Evolutionary conservation across 2,113 vertebrate species (phyloP).

Genomic region (Paratilapia polleni): DNA sequence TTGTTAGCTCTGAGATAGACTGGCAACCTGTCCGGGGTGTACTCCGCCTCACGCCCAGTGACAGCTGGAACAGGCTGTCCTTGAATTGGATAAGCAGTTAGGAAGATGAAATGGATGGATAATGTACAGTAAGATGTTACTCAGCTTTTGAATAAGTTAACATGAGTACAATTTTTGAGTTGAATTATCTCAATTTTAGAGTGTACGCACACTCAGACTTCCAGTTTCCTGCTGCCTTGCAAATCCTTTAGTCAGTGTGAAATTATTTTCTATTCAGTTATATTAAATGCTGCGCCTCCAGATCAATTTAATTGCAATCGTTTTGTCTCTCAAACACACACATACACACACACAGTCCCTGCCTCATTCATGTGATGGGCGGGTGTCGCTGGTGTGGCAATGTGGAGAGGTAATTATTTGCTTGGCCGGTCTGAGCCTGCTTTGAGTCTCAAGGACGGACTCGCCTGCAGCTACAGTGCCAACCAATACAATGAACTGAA

Average conservation of each 20-base stretch:
- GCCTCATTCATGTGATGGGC: conserved; percentile 19
- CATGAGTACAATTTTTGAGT: not conserved
- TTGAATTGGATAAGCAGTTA: not conserved
- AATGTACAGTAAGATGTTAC: not conserved
- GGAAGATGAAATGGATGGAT: not conserved
- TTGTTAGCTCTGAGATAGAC: not conserved
- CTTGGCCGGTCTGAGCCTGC: conserved; percentile 68
- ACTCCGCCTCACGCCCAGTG: not conserved
- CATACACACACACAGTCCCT: not conserved
- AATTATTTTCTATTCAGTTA: conserved; percentile 30
- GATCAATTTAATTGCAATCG: conserved; percentile 29
- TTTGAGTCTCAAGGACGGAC: conserved; percentile 70
- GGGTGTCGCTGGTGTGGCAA: conserved; percentile 29
- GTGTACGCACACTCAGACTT: conserved; percentile 11
- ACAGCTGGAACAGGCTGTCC: not conserved
- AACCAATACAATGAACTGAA: conserved; percentile 21
- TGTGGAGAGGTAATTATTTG: conserved; percentile 73
- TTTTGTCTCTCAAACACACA: not conserved
- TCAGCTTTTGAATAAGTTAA: not conserved
- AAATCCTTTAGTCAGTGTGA: conserved; percentile 2
- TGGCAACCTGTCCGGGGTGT: not conserved
- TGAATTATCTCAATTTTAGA: not conserved
- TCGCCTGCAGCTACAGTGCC: conserved; percentile 44
- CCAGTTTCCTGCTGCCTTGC: not conserved
- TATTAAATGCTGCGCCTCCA: conserved; percentile 24